Conservation (phyloP, 2,797 vertebrate species). For the Chloroceryle amazona region DNA sequence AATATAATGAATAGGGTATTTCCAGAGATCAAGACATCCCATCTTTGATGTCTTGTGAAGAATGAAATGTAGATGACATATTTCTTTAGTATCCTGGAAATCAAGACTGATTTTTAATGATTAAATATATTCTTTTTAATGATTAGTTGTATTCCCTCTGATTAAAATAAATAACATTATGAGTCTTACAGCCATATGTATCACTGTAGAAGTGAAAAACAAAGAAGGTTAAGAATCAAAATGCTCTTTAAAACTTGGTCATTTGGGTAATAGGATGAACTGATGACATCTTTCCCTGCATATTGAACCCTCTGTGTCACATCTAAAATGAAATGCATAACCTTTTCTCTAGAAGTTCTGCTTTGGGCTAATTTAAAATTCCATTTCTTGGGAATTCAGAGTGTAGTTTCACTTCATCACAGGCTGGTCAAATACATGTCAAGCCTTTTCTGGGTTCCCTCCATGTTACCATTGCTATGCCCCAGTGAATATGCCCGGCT, state of each 20-base stretch:
- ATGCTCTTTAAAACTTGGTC: neutral
- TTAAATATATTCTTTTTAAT: neutral
- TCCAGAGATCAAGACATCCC: neutral
- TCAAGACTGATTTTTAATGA: neutral
- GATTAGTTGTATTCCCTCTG: neutral
- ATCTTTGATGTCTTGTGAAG: neutral
- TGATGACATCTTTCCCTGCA: neutral
- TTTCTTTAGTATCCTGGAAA: neutral
- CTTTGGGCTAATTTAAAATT: neutral
- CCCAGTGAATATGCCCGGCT: neutral
- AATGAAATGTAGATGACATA: too few species aligned
- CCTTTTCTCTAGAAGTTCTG: neutral
- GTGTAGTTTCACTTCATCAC: neutral
- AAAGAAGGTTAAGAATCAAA: neutral
- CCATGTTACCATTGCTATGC: accelerated
- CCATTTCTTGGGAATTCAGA: neutral
- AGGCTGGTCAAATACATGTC: neutral
- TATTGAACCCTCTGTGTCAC: neutral
- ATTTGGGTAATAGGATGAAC: neutral
- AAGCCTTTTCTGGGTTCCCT: neutral
- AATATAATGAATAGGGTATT: neutral
- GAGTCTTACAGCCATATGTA: neutral
- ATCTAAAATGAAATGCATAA: neutral
- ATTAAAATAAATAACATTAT: neutral
- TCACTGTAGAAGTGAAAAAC: neutral